phyloP scores from a whole-genome alignment of 2,797 vertebrate species.

The Sebastes nivosus region DNA sequence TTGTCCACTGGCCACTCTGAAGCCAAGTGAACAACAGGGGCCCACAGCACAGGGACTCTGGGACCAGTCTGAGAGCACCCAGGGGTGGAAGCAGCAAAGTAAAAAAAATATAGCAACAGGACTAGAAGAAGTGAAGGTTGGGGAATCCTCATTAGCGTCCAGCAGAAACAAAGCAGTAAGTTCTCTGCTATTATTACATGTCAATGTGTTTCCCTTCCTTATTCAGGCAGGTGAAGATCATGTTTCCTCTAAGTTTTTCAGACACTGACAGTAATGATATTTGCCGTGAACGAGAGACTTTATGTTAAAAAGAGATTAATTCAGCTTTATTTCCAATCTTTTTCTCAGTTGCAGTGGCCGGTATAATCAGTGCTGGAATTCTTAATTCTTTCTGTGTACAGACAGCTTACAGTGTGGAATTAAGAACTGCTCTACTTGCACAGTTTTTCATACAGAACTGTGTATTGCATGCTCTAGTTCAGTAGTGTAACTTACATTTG shows the following conservation, averaged over 20 bases:
- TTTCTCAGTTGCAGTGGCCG: not conserved
- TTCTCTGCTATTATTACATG: not conserved
- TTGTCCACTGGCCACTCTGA: conserved; percentile 22
- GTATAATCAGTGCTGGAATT: conserved; percentile 14
- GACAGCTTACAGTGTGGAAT: not conserved
- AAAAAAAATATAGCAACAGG: conserved; percentile 18
- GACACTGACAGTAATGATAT: not conserved
- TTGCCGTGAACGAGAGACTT: not conserved
- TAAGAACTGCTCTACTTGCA: not conserved
- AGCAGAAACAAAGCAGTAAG: conserved; percentile 21
- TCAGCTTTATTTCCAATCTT: not conserved
- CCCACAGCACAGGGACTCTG: not conserved
- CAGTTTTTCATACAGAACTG: not conserved
- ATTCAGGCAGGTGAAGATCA: not conserved
- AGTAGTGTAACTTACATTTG: not conserved
- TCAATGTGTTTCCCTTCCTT: not conserved
- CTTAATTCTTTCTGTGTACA: not conserved
- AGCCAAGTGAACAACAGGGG: conserved; percentile 19
- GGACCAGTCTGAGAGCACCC: conserved; percentile 9
- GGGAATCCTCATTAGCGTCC: not conserved
- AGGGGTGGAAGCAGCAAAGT: not conserved
- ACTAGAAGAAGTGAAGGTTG: conserved; percentile 20
- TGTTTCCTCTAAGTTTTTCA: not conserved
- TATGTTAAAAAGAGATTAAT: not conserved
- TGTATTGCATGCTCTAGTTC: not conserved